Percentiles rank a stretch among this genome's conserved stretches.
These are phyloP conservation scores for Hycleus cichorii DNA, from an alignment of 1,140 invertebrate species.

Conservation along the genomic window DNA sequence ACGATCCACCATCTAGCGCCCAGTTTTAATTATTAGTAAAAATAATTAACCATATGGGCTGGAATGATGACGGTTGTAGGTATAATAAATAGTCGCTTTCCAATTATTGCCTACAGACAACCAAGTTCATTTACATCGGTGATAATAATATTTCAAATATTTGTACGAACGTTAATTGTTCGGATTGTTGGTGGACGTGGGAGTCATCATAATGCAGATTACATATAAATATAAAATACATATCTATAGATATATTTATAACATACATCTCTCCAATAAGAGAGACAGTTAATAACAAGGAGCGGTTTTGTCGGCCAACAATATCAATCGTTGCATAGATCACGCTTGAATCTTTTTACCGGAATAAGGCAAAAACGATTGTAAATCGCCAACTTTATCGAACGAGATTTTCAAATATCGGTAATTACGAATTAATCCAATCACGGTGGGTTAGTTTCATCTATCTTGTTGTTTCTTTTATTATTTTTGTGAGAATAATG, in stretches of 20 bases:
- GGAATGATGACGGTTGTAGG: conserved; percentile 18
- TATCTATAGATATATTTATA: too few species aligned
- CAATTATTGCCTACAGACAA: conserved; percentile 32
- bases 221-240: too few species aligned
- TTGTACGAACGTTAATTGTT: conserved; percentile 19
- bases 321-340: neutral
- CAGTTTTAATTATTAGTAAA: conserved; percentile 25
- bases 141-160: conserved; percentile 38
- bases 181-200: too few species aligned
- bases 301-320: too few species aligned
- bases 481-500: neutral
- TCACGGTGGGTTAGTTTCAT: too few species aligned
- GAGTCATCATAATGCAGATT: too few species aligned
- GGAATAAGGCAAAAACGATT: too few species aligned
- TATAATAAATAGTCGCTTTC: conserved; percentile 35
- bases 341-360: neutral
- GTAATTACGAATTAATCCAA: conserved; percentile 3
- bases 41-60: conserved; percentile 26
- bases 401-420: too few species aligned
- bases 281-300: too few species aligned
- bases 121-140: conserved; percentile 31
- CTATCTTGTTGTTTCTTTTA: too few species aligned
- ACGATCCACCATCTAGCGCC: conserved; percentile 10
- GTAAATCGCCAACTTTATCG: too few species aligned
- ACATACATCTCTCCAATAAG: too few species aligned